Conservation (phyloP, 1,140 invertebrate genomes). For the Heliconius eleuchia region DNA sequence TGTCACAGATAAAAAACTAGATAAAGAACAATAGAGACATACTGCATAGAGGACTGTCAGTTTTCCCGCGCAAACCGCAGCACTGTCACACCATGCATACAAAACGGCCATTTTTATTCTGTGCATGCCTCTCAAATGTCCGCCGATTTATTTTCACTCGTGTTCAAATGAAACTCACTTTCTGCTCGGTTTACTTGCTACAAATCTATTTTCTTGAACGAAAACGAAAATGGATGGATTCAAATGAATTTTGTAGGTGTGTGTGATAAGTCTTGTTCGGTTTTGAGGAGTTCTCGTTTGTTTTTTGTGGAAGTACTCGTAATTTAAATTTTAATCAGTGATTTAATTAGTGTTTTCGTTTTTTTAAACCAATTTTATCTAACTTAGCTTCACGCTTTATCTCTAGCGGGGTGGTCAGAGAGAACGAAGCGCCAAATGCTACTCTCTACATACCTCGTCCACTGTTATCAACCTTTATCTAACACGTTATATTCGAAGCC, state of each 20-base stretch:
- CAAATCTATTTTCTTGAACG: conserved; percentile 47
- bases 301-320: not conserved
- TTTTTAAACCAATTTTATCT: not conserved
- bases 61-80: conserved; percentile 45
- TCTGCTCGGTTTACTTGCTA: conserved; percentile 53
- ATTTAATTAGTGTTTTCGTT: not conserved
- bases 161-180: conserved; percentile 59
- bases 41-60: conserved; percentile 28
- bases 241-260: not conserved
- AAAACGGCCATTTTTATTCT: conserved; percentile 54
- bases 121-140: conserved; percentile 48
- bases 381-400: not conserved
- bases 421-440: too few relatives aligned
- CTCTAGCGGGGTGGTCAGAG: too few relatives aligned
- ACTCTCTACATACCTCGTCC: too few relatives aligned
- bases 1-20: conserved; percentile 28
- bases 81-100: conserved; percentile 44
- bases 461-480: too few relatives aligned
- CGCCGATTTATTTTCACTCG: conserved; percentile 58
- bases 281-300: not conserved
- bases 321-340: not conserved
- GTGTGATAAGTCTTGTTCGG: not conserved
- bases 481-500: too few relatives aligned
- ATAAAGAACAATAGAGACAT: not conserved
- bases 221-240: conserved; percentile 42